Evolutionary conservation across 2,113 vertebrate species (phyloP), one percentile per base, ranked within the genome.

Genomic region (Daboia siamensis): DNA sequence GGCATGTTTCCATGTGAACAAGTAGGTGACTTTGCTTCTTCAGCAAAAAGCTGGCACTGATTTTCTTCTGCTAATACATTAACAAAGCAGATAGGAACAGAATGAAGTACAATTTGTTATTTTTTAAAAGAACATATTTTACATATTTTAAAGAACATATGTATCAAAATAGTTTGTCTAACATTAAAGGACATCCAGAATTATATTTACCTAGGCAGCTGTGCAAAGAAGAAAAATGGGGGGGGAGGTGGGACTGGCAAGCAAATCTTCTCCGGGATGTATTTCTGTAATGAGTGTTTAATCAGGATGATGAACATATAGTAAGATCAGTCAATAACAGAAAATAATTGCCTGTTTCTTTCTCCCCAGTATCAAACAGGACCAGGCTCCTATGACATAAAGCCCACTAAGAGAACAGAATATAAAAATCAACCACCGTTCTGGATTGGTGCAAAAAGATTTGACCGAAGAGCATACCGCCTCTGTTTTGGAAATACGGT

Each of bases 371-470:
- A 88, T 24, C 93, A 15, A 0, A 94, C 96, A 12, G 97, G 97
- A 1, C 97, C 96, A 0, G 95, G 97, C 1, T 96, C 84, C 3
- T 98, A 97, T 24, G n/a, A 97, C 39, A 88, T 96, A 29, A 95
- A 93, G 55, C 88, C 95, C 3, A 24, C 85, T 51, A 54, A 11
- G 92, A 95, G 90, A 94, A 91, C 86, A 9, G 64, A 29, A 17
- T 69, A 39, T n/a, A 17, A 52, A 91, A 95, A 80, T 44, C 94
- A 91, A 39, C 94, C 96, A 1, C 97, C 97, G 0, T 98, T 98
- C 95, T 95, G 97, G 91, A 95, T 97, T 1, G 95, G 97, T 51
- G 95, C 97, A 5, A 97, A 97, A 90, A 92, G 97, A 33, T 94
- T 95, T 0, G 44, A 95, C 69, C 51, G 74, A 8, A 96, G 92